Evolutionary conservation across 35 echinoderm and acorn worm genomes (phyloP), one percentile per base, ranked within the genome.

Genomic region (Ptychodera flava): DNA sequence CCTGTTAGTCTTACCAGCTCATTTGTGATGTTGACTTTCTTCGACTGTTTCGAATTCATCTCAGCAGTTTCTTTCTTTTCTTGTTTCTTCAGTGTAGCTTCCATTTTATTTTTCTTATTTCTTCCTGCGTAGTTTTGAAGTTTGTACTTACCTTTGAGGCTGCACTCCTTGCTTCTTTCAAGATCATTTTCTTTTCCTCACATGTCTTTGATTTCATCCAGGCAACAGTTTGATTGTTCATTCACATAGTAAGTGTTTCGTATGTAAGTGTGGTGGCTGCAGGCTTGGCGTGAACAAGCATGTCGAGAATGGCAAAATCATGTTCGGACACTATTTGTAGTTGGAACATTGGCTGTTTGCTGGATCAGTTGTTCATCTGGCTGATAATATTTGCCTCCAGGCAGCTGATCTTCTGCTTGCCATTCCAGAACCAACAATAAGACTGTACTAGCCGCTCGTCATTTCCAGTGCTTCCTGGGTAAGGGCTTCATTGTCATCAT

Each of bases 291-390:
- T 16, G 34, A 16, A 82, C 34, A 80, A 80, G 1, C 1, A 28
- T 12, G 30, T 80, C 78, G 30, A 80, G 78, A 6, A 80, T 80
- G 78, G 28, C 78, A 80, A 80, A 80, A 80, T 80, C 78, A 14
- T 29, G 78, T 32, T 80, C 78, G 1, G 31, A 28, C 1, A 28
- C n/a, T 80, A 80, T 80, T 80, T 15, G 78, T 29, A 6, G 78
- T 34, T 32, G 30, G 31, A 16, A 33, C 80, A 82, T 31, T 29
- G 30, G 22, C 34, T 82, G 81, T 86, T 30, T 30, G 31, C 27
- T 78, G 30, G 76, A 83, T 16, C 28, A 87, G 29, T 12, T 16
- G 78, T 29, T 86, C 28, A 37, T 1, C 16, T 37, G 81, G 38
- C 45, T 82, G 29, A 33, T 32, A 82, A 33, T 82, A 34, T 33